A percentile compares a stretch with the other conserved stretches of the same genome.
Conservation (phyloP, 2,113 vertebrate species). For the Cyphomyrus plagiostoma region DNA sequence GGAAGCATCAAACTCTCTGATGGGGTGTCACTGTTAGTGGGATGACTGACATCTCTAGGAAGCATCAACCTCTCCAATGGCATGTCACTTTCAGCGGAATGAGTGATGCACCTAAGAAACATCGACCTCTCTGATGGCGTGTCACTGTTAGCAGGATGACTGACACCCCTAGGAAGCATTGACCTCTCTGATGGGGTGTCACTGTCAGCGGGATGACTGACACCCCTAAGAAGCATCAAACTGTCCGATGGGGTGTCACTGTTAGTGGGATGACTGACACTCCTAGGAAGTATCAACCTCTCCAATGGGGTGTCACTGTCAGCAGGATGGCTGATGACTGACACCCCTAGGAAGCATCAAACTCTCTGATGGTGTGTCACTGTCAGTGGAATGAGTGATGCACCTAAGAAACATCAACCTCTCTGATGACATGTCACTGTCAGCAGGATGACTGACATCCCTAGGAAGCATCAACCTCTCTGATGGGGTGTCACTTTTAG, state of each 20-base stretch:
- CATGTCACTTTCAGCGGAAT: too few species aligned
- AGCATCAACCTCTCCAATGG: too few species aligned
- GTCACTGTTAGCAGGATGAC: too few species aligned
- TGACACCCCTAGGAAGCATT: background rate
- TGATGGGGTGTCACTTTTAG: background rate
- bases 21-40: too few species aligned
- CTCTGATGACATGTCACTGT: too few species aligned
- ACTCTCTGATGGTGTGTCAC: background rate
- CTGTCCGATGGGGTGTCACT: background rate
- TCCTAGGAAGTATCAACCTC: background rate
- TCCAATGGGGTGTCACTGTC: background rate
- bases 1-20: background rate
- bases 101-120: background rate
- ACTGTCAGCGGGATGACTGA: too few species aligned
- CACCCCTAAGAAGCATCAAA: background rate
- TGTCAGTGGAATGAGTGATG: background rate
- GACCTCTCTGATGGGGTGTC: background rate
- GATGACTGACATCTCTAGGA: background rate
- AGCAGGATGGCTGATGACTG: background rate
- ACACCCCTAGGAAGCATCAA: background rate
- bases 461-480: background rate
- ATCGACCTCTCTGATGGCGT: background rate
- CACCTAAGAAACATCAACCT: background rate
- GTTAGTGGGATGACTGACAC: background rate
- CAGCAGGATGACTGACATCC: too few species aligned